Evolutionary conservation across 2,888 invertebrate species (phyloP).

Genomic region (Nycteola revayana): DNA sequence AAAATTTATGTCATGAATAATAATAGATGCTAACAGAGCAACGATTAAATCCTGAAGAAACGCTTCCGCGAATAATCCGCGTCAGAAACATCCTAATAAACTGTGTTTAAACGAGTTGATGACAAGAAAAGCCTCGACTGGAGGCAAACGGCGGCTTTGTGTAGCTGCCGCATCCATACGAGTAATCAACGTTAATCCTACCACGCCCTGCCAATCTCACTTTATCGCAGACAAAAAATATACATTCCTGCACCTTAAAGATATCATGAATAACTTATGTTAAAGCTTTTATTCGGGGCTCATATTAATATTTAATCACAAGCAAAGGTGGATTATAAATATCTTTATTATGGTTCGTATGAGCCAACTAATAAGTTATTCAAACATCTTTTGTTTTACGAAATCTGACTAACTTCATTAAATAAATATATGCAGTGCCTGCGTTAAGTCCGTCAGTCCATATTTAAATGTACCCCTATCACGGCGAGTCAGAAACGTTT

Average conservation of each 20-base stretch:
- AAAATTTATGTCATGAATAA: conserved; percentile 81
- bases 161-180: conserved; percentile 12
- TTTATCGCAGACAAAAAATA: too few species aligned
- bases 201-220: conserved; percentile 13
- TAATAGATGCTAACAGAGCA: conserved; percentile 70
- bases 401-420: conserved; percentile 34
- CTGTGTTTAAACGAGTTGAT: conserved; percentile 60
- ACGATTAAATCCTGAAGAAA: conserved; percentile 72
- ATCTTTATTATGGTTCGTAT: conserved; percentile 13
- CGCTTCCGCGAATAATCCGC: conserved; percentile 69
- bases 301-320: too few species aligned
- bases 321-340: too few species aligned
- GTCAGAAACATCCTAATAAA: conserved; percentile 68
- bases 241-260: too few species aligned
- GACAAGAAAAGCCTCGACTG: conserved; percentile 43
- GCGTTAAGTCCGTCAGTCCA: conserved; percentile 18
- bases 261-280: not conserved
- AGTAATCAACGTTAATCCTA: conserved; percentile 22
- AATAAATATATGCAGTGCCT: conserved; percentile 18
- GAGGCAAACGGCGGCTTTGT: conserved; percentile 7
- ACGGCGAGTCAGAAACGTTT: conserved; percentile 19
- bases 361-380: conserved; percentile 17
- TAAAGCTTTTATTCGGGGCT: conserved; percentile 9
- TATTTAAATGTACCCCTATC: conserved; percentile 30
- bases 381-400: conserved; percentile 38